phyloP scores from a whole-genome alignment of 2,888 invertebrate species.

The Tenthredo mesomela region DNA sequence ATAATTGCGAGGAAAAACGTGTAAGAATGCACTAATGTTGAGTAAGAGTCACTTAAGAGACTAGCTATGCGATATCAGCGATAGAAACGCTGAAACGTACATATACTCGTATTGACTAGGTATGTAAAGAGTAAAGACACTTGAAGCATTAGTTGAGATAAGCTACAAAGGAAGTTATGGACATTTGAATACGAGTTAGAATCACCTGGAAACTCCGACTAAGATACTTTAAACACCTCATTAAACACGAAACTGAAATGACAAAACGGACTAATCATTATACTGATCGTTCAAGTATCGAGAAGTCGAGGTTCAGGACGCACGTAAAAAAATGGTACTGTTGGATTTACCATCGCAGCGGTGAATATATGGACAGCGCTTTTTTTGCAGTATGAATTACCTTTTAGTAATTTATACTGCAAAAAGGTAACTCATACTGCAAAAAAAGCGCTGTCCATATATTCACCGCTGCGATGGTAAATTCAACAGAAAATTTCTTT shows the following conservation, averaged over 20 bases:
- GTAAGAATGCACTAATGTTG: neutral
- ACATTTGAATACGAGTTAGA: no score
- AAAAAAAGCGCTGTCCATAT: no score
- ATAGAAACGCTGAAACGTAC: neutral
- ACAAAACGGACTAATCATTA: neutral
- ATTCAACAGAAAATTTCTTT: no score
- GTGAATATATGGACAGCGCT: no score
- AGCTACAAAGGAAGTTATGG: neutral
- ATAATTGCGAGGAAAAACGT: neutral
- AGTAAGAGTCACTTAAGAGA: neutral
- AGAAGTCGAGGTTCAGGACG: neutral
- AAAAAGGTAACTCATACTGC: no score
- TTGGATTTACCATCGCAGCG: no score
- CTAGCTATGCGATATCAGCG: neutral
- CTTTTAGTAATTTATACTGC: no score
- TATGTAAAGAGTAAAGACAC: neutral
- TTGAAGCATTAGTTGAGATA: neutral
- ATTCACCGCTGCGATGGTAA: no score
- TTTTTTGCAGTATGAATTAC: no score
- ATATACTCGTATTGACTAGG: neutral
- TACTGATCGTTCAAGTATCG: neutral
- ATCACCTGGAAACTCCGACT: no score
- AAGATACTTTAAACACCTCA: neutral
- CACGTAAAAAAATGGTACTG: no score
- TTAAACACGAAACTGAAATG: neutral